Base-by-base conservation (phyloP, 2,888 invertebrate genomes). In the Zootermopsis nevadensis region DNA sequence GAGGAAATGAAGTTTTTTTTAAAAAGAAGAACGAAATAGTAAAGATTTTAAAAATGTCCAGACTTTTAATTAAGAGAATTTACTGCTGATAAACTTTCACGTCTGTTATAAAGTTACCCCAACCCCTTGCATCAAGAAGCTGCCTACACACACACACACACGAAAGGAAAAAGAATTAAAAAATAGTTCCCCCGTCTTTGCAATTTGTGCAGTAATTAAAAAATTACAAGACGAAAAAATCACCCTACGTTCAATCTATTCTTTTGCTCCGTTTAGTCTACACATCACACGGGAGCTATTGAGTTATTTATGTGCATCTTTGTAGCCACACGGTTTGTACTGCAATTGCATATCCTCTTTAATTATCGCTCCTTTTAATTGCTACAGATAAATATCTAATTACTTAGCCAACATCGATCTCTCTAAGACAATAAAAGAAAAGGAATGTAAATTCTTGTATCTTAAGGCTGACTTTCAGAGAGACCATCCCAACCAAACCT, bases 21-120 rank as follows among this genome's bases (percentile, higher is more conserved):
- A 76, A 38, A 77, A 77, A 55, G 77, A 77, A 53, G 55, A 30
- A 55, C 30, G 42, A 48, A 42, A 76, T 76, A 55, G 24, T 48
- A 77, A 77, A 48, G 55, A 55, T 77, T 77, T 77, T 77, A 83
- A 83, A 81, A 83, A 83, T 67, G 81, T 81, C 72, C 76, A 74
- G 35, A 76, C 53, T 72, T 84, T 84, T 84, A 84, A 84, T 84
- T 84, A 84, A 84, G 74, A 83, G 77, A 83, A 84, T 83, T 84
- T 84, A 84, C 83, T 80, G 83, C 84, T 84, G 84, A 77, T 84
- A 83, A 83, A 81, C 53, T 81, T 77, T 55, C 53, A 77, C 77
- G 30, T 77, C 55, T 76, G 42, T 76, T 76, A 76, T 42, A 76
- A 76, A 76, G n/a, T 1, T 27, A 42, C 27, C 15, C 38, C 4